These are phyloP conservation scores for Oithona nana DNA, from an alignment of 2,888 invertebrate species.

Conservation along the genomic window DNA sequence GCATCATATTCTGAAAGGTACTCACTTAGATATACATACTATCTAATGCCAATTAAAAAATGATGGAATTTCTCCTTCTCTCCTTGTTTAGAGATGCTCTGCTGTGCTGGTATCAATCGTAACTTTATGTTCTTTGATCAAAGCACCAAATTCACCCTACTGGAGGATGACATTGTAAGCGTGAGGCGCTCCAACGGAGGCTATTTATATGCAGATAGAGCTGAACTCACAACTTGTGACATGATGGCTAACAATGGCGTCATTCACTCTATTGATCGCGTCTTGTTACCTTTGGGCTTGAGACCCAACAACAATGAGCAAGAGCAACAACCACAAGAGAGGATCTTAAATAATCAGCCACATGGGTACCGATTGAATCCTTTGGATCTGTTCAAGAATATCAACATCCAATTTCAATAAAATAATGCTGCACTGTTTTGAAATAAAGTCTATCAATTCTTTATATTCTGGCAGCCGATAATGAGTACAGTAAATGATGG, in stretches of 20 bases:
- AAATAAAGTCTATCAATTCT: no score
- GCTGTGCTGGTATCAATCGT: conserved; percentile 29
- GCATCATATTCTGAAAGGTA: conserved; percentile 32
- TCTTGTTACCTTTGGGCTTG: conserved; percentile 19
- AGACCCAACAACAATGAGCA: neutral
- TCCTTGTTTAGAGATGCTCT: conserved; percentile 26
- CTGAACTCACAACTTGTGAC: conserved; percentile 27
- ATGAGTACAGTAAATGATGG: no score
- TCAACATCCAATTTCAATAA: no score
- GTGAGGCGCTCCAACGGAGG: conserved; percentile 25
- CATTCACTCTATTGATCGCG: conserved; percentile 26
- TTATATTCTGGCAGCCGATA: no score
- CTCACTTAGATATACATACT: no score
- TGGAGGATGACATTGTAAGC: conserved; percentile 25
- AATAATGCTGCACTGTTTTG: no score
- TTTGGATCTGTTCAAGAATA: no score
- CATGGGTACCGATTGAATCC: no score
- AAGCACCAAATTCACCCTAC: conserved; percentile 23
- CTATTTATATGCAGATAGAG: conserved; percentile 25
- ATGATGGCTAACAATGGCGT: conserved; percentile 27
- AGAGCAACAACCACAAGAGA: no score
- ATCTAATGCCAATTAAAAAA: no score
- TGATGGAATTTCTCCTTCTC: no score
- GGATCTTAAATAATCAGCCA: no score
- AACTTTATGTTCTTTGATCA: conserved; percentile 18